Evolutionary conservation across 2,797 vertebrate species (phyloP).

Genomic region (Enteromius unitaeniatus): DNA sequence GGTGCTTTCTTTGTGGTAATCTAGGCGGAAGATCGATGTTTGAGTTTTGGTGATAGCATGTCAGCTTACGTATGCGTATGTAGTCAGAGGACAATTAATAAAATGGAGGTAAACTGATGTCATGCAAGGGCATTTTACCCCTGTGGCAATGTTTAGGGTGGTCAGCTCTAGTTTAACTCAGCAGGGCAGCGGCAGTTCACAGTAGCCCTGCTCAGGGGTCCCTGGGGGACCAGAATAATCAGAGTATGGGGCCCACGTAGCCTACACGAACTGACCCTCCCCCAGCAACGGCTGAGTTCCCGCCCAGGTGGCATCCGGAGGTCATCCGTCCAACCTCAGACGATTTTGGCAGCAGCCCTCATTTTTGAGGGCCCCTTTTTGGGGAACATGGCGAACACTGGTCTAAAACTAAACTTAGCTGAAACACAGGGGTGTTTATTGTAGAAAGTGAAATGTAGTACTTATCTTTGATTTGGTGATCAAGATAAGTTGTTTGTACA

Average conservation of each 20-base stretch:
- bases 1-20: conserved; percentile 49
- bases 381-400: conserved; percentile 28
- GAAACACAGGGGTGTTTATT: conserved; percentile 31
- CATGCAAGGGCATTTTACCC: conserved; percentile 19
- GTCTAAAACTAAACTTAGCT: conserved; percentile 34
- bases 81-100: conserved; percentile 4
- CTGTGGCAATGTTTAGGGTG: conserved; percentile 40
- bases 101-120: conserved; percentile 22
- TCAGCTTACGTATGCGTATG: not conserved
- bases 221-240: conserved; percentile 56
- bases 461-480: not conserved
- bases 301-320: conserved; percentile 61
- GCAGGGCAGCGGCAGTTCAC: conserved; percentile 53
- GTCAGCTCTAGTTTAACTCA: conserved; percentile 39
- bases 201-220: conserved; percentile 55
- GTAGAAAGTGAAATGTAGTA: not conserved
- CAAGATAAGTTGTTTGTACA: not conserved
- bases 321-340: conserved; percentile 62
- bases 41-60: not conserved
- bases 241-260: conserved; percentile 55
- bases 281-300: conserved; percentile 40
- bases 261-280: conserved; percentile 31
- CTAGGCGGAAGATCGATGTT: conserved; percentile 5
- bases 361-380: conserved; percentile 54
- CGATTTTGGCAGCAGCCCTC: conserved; percentile 53